Conservation (phyloP, 2,113 vertebrate genomes). For the Neotragus moschatus region DNA sequence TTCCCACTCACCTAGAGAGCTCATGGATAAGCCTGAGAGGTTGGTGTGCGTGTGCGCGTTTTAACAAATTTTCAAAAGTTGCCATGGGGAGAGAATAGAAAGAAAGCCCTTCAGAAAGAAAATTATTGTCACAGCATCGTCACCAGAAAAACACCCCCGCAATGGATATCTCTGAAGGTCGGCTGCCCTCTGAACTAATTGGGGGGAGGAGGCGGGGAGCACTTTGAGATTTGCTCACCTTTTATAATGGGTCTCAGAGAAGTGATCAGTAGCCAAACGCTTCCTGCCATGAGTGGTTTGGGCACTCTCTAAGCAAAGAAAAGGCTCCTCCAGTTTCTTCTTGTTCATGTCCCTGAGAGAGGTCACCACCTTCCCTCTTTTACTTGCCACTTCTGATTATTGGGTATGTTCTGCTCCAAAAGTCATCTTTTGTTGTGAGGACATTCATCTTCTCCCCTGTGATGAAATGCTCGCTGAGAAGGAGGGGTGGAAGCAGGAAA, state of each 20-base stretch:
- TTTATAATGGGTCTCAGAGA: constrained; percentile 57
- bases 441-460: constrained; percentile 66
- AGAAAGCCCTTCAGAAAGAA: constrained; percentile 67
- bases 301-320: constrained; percentile 63
- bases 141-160: constrained; percentile 50
- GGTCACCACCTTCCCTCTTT: constrained; percentile 66
- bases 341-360: constrained; percentile 61
- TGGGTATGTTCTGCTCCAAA: constrained; percentile 74
- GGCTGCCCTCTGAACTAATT: constrained; percentile 67
- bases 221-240: constrained; percentile 55
- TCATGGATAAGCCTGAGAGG: constrained; percentile 55
- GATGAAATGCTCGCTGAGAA: constrained; percentile 59
- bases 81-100: constrained; percentile 59
- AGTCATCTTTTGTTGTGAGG: constrained; percentile 76
- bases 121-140: constrained; percentile 67
- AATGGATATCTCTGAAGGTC: constrained; percentile 53
- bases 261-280: constrained; percentile 37
- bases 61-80: constrained; percentile 72
- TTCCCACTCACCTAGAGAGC: constrained; percentile 58
- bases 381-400: constrained; percentile 67
- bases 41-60: background rate
- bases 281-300: constrained; percentile 59
- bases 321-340: constrained; percentile 59
- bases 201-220: constrained; percentile 21
- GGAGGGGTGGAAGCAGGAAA: constrained; percentile 66